Base-by-base conservation (phyloP, 2,797 vertebrate genomes). In the Trachurus trachurus region DNA sequence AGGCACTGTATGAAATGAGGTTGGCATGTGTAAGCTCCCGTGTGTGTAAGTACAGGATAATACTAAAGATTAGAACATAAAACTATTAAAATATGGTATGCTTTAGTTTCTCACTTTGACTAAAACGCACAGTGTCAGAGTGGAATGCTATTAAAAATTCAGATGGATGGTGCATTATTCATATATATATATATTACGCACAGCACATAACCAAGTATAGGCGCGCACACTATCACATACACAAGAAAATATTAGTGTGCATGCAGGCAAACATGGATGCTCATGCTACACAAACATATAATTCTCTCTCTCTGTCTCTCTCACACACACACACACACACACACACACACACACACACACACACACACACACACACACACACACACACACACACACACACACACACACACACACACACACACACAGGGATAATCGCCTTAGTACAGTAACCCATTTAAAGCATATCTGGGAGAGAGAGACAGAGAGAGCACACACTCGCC, bases 361-460 rank as follows among this genome's bases (percentile, higher is more conserved):
- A 75, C 47, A 73, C 26, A 71, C 75, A 71, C 59, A 80, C 72
- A 86, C 71, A 78, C 71, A 86, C 54, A 70, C 74, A 76, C 62
- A 73, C 75, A 89, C 78, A 78, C 80, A 74, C 3, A 34, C 31
- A 34, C 62, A 65, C 29, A 34, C 45, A 34, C 75, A 75, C 47
- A 73, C 26, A 71, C 75, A 71, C 59, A 80, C 72, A 86, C 71
- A 78, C 71, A 86, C 54, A 70, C 74, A 76, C 62, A 73, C 75
- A 89, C 78, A 78, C 80, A 74, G 53, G 64, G 66, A 87, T 87
- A 89, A 90, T 90, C 81, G 67, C 80, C 83, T 90, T 88, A 93
- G 84, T 92, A 91, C 89, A 91, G 89, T 94, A 94, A 92, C 91
- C 93, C 88, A 93, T 93, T 93, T 92, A 90, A 87, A 90, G 89